phyloP scores from a whole-genome alignment of 2,888 invertebrate genomes.

The Acanthosepion lycidas region DNA sequence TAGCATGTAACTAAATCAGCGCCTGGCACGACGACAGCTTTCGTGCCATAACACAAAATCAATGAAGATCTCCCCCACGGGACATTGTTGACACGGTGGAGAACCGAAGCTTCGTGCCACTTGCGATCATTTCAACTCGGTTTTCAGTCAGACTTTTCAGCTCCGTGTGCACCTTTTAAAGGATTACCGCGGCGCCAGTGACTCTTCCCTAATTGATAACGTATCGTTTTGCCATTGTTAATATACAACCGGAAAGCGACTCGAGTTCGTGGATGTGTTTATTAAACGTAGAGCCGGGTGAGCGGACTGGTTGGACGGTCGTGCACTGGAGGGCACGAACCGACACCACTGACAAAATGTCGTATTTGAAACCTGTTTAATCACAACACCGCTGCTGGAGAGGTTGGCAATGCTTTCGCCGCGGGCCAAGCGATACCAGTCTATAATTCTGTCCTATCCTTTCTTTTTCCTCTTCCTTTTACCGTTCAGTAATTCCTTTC shows the following conservation, averaged over 20 bases:
- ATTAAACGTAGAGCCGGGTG: background rate
- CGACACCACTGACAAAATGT: conserved; percentile 33
- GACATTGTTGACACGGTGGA: too few relatives aligned
- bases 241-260: background rate
- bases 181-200: background rate
- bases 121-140: background rate
- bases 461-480: background rate
- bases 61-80: background rate
- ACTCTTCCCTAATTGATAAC: background rate
- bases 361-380: conserved; percentile 33
- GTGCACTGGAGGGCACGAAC: conserved; percentile 7
- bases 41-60: background rate
- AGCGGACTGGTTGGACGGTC: background rate
- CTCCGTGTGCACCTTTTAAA: background rate
- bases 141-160: background rate
- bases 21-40: background rate
- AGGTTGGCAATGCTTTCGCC: background rate
- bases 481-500: background rate
- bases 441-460: background rate
- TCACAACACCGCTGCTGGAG: background rate
- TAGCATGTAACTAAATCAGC: background rate
- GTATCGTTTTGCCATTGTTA: conserved; percentile 14
- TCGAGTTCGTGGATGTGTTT: background rate
- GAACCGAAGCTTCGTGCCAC: background rate
- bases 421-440: background rate